Conservation (phyloP, 2,888 invertebrate species). For the Acrocyrtus sp. region DNA sequence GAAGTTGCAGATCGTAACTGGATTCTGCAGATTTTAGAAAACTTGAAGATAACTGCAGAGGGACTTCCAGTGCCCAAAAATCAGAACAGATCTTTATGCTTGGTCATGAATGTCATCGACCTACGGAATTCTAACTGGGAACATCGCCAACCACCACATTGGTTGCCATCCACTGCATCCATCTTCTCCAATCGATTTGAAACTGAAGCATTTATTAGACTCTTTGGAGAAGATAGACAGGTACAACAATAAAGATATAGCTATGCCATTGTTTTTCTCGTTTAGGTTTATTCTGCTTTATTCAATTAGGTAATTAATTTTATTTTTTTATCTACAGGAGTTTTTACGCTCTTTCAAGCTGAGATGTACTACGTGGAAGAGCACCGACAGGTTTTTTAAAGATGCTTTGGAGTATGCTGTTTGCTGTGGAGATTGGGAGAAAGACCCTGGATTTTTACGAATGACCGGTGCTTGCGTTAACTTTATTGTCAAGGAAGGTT, state of each 20-base stretch:
- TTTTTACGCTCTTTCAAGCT: conserved; percentile 49
- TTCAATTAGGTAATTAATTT: too few relatives aligned
- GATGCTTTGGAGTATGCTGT: conserved; percentile 60
- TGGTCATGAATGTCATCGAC: conserved; percentile 49
- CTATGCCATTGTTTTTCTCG: neutral
- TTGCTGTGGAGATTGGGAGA: conserved; percentile 49
- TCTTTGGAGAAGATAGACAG: conserved; percentile 44
- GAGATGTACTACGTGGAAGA: conserved; percentile 39
- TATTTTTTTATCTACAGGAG: conserved; percentile 35
- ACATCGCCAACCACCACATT: conserved; percentile 49
- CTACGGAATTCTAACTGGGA: conserved; percentile 51
- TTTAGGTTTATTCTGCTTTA: neutral
- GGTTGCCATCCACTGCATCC: conserved; percentile 52
- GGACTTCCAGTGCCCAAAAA: conserved; percentile 37
- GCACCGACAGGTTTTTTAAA: conserved; percentile 55
- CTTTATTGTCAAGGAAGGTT: conserved; percentile 40
- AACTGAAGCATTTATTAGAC: conserved; percentile 46
- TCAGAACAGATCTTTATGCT: conserved; percentile 52
- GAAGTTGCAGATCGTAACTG: conserved; percentile 45
- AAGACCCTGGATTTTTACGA: conserved; percentile 51
- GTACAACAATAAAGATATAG: conserved; percentile 1
- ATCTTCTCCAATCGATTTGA: conserved; percentile 51
- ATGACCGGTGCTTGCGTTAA: conserved; percentile 47
- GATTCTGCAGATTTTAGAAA: conserved; percentile 43
- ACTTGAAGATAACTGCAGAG: conserved; percentile 49